Percentiles rank a stretch among this genome's conserved stretches.
Conservation (phyloP, 64 coral and sea anemone genomes). For the Trachythela sp. region DNA sequence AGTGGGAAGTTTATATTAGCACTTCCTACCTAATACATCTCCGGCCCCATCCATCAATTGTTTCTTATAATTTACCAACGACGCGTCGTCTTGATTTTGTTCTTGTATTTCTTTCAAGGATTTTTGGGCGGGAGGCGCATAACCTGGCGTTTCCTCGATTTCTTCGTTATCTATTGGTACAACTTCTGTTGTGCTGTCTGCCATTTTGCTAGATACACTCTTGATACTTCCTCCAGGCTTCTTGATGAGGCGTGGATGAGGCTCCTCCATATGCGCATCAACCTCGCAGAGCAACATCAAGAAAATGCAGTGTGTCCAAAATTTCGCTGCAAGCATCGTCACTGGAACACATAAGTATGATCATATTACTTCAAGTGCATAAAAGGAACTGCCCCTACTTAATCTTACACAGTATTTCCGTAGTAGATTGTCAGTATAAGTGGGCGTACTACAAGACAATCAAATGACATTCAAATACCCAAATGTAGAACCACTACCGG, state of each 20-base stretch:
- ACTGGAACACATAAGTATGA: no score
- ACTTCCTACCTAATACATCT: neutral
- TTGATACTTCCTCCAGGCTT: neutral
- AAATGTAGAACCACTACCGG: no score
- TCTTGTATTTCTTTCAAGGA: constrained; percentile 60
- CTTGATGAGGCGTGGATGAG: neutral
- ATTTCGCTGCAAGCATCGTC: no score
- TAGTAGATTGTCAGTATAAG: no score
- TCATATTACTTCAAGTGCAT: no score
- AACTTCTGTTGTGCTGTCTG: constrained; percentile 44
- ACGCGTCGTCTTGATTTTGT: constrained; percentile 74
- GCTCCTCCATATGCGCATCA: no score
- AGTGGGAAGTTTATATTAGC: neutral
- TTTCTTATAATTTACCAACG: constrained; percentile 82
- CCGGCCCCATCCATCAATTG: constrained; percentile 30
- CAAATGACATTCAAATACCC: no score
- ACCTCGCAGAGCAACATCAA: no score
- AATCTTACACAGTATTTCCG: no score
- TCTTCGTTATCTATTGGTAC: constrained; percentile 59
- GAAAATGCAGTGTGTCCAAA: no score
- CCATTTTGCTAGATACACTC: neutral
- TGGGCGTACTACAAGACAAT: no score
- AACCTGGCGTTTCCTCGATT: constrained; percentile 88
- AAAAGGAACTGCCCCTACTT: no score
- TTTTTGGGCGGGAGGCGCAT: constrained; percentile 87